Evolutionary conservation across 2,113 vertebrate genomes (phyloP).

Genomic region (Sterrhoptilus dennistouni): DNA sequence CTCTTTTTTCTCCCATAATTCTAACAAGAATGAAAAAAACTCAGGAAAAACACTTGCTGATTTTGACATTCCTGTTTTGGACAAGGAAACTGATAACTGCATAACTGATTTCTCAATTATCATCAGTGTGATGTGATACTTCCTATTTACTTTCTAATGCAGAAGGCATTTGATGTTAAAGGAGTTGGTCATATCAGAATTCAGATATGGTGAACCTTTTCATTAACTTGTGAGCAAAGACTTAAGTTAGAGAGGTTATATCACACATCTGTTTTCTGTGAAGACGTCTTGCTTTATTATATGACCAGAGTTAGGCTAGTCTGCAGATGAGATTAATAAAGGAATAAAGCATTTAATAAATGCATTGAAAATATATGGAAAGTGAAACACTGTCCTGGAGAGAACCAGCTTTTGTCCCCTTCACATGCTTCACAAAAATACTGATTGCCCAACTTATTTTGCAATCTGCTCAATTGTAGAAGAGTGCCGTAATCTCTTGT

Average conservation of each 20-base stretch:
- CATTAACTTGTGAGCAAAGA: not conserved
- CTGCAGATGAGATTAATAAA: not conserved
- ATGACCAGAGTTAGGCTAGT: not conserved
- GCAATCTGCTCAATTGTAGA: not conserved
- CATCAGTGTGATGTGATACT: not conserved
- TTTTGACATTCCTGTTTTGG: not conserved
- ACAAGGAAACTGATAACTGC: not conserved
- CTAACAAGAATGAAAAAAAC: not conserved
- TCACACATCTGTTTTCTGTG: not conserved
- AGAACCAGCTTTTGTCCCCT: not conserved
- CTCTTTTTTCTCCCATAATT: not conserved
- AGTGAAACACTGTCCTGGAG: not conserved
- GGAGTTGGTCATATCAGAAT: not conserved
- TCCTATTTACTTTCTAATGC: not conserved
- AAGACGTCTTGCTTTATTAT: not conserved
- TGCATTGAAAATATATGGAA: not conserved
- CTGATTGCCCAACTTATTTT: not conserved
- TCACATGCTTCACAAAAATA: not conserved
- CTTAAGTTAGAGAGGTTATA: not conserved
- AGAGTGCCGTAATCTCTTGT: not conserved
- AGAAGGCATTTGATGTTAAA: not conserved
- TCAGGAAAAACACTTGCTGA: not conserved
- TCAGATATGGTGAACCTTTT: not conserved
- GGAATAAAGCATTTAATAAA: not conserved
- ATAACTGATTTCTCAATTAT: not conserved